Conservation (phyloP, 1,140 invertebrate genomes). For the Hetaerina americana region DNA sequence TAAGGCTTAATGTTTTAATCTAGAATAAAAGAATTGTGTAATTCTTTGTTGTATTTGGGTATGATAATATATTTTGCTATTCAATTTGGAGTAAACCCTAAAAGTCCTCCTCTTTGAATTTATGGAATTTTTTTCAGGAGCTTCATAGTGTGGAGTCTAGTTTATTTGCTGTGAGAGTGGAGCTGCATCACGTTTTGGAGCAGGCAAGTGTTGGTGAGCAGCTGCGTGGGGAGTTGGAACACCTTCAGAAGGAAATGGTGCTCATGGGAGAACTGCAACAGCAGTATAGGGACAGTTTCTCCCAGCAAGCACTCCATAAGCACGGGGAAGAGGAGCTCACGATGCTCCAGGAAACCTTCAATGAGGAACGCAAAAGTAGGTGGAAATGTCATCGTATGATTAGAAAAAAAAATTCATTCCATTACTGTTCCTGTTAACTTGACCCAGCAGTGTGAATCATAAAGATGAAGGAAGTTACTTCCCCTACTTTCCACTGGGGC, state of each 20-base stretch:
- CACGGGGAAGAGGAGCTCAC: conserved; percentile 29
- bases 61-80: too few relatives aligned
- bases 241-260: conserved; percentile 28
- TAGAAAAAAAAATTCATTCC: too few relatives aligned
- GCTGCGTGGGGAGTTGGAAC: conserved; percentile 24
- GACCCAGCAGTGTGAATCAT: too few relatives aligned
- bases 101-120: too few relatives aligned
- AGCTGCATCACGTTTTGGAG: conserved; percentile 25
- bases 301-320: conserved; percentile 26
- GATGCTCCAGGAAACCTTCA: conserved; percentile 29
- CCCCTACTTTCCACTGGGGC: too few relatives aligned
- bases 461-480: too few relatives aligned
- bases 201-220: conserved; percentile 25
- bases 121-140: conserved; percentile 17
- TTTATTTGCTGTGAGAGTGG: conserved; percentile 27
- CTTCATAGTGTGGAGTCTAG: conserved; percentile 13
- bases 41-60: too few relatives aligned
- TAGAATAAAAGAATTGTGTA: too few relatives aligned
- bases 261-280: conserved; percentile 33
- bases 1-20: too few relatives aligned
- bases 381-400: too few relatives aligned
- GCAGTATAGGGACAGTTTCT: conserved; percentile 33
- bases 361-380: conserved; percentile 28
- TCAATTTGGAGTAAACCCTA: too few relatives aligned
- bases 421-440: too few relatives aligned